Percentiles rank a stretch among this genome's conserved stretches.
Conservation (phyloP, 2,888 invertebrate species). For the Pseudococcus longispinus region DNA sequence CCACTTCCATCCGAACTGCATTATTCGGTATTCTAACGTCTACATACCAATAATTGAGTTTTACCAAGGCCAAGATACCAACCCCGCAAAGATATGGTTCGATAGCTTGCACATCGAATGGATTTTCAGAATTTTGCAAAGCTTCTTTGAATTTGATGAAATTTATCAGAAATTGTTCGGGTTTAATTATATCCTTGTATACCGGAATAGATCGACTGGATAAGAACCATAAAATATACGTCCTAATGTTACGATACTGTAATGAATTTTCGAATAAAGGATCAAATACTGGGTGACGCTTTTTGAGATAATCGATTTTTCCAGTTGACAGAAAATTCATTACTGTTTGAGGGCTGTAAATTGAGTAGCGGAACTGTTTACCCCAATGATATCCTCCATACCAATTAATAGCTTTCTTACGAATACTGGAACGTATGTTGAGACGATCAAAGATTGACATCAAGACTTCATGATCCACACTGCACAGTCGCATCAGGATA, state of each 20-base stretch:
- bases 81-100: neutral
- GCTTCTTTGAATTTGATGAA: neutral
- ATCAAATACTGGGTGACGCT: neutral
- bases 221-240: neutral
- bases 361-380: neutral
- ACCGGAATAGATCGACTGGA: neutral
- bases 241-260: neutral
- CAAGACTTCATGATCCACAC: neutral
- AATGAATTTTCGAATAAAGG: neutral
- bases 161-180: neutral
- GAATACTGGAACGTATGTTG: neutral
- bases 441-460: neutral
- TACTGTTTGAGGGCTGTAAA: neutral
- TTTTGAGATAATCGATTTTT: neutral
- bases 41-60: neutral
- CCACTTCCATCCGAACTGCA: neutral
- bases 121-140: neutral
- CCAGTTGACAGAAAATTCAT: neutral
- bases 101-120: neutral
- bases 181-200: neutral
- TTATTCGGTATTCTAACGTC: neutral
- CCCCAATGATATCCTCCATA: neutral
- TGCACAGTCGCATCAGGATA: neutral
- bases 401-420: neutral
- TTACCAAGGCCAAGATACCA: neutral